Evolutionary conservation across 1,140 invertebrate genomes (phyloP).

Genomic region (Euura saliciscinereae): DNA sequence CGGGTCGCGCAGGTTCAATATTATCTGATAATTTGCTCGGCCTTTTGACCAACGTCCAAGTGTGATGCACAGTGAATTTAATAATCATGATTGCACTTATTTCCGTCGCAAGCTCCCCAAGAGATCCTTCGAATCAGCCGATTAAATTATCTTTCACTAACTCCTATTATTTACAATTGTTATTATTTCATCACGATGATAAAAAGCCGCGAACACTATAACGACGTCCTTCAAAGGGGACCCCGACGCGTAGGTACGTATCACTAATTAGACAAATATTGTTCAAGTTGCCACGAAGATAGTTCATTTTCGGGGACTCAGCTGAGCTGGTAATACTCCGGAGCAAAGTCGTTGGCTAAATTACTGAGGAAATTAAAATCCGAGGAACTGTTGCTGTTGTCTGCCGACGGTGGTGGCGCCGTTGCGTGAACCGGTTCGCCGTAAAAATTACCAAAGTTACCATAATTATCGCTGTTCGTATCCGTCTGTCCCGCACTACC

Average conservation of each 20-base stretch:
- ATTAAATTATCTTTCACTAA: background rate
- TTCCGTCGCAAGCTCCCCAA: background rate
- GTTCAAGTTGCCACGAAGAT: constrained; percentile 52
- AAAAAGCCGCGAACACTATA: too few species aligned
- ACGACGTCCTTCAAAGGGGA: too few species aligned
- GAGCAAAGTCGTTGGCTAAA: constrained; percentile 87
- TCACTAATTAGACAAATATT: constrained; percentile 50
- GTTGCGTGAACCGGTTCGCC: constrained; percentile 60
- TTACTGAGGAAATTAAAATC: constrained; percentile 92
- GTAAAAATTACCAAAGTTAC: constrained; percentile 74
- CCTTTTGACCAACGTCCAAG: background rate
- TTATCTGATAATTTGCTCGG: background rate
- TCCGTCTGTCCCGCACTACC: constrained; percentile 63
- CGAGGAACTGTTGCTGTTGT: constrained; percentile 87
- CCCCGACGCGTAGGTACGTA: constrained; percentile 19
- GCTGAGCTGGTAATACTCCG: constrained; percentile 86
- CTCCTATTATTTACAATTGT: background rate
- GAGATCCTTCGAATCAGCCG: background rate
- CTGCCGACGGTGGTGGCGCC: constrained; percentile 62
- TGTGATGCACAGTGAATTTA: too few species aligned
- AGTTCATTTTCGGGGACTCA: constrained; percentile 53
- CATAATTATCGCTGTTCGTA: constrained; percentile 66
- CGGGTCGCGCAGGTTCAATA: background rate
- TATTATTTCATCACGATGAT: too few species aligned
- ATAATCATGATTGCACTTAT: background rate